Evolutionary conservation across 1,140 invertebrate species (phyloP), one percentile per base, ranked within the genome.

Genomic region (Cyclargus thomasi): DNA sequence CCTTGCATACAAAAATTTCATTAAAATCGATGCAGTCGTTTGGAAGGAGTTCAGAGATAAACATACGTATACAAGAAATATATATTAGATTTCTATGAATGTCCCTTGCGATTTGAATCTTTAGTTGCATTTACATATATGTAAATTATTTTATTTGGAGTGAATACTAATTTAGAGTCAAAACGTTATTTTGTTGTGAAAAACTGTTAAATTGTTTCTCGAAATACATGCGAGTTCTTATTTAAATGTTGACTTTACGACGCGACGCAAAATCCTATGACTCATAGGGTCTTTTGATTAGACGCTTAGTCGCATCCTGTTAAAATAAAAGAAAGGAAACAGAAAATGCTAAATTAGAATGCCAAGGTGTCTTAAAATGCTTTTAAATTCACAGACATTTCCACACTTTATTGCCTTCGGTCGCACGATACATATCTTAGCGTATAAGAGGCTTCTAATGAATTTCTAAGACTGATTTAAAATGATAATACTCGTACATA

Each of bases 271-370:
- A 47, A 47, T 47, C 14, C 39, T 47, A 47, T 47, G 39, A 47
- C 39, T 47, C 39, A 47, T 47, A 47, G 39, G 39, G 39, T 47
- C 39, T 47, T 47, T 47, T 47, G 39, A 47, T 47, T 47, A 47
- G 39, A 59, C 55, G 20, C 20, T 59, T 59, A 59, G 20, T 11
- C 55, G 55, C 55, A 59, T 59, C 55, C 55, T 59, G 55, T 59
- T 59, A 59, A 59, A 21, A 59, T 59, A 21, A 59, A 59, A 59
- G 55, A 59, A 21, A 22, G 55, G 20, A 59, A 59, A 22, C 20
- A 20, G 11, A 18, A 20, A 20, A 18, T 59, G 18, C 18, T 59
- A 59, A 59, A 59, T 59, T 47, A 47, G 39, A 59, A 59, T 59
- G 55, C 55, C 55, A 59, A 59, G 55, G 55, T 59, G 55, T 21